These are phyloP conservation scores for Clarias macrocephalus DNA, from an alignment of 2,113 vertebrate genomes.

Conservation along the genomic window DNA sequence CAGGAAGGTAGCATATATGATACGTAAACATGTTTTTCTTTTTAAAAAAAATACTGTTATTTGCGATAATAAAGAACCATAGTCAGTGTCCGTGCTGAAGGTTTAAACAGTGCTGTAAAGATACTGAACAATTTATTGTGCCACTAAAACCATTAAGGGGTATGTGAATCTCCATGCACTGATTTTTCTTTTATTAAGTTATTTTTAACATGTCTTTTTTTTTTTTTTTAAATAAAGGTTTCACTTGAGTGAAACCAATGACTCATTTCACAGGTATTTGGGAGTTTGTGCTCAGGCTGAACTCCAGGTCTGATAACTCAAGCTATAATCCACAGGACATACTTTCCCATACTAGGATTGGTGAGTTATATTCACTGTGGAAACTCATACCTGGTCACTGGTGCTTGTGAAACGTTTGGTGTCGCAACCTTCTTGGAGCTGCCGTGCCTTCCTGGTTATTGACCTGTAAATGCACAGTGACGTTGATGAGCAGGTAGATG, in stretches of 20 bases:
- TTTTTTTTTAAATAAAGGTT: not conserved
- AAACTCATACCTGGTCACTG: not conserved
- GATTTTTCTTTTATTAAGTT: not conserved
- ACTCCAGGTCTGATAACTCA: conserved; percentile 2
- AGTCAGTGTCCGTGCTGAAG: not conserved
- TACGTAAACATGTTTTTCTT: not conserved
- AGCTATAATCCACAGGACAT: not conserved
- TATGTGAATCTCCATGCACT: not conserved
- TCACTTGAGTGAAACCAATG: conserved; percentile 29
- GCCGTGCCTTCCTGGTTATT: conserved; percentile 14
- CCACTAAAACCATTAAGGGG: not conserved
- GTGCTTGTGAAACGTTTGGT: not conserved
- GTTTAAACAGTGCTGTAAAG: not conserved
- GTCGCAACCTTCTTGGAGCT: not conserved
- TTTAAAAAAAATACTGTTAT: not conserved
- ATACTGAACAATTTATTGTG: not conserved
- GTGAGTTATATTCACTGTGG: not conserved
- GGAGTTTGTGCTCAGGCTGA: not conserved
- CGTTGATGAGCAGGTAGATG: not conserved
- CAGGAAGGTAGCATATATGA: not conserved
- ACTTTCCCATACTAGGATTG: not conserved
- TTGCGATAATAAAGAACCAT: not conserved
- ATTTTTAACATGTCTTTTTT: too few species aligned
- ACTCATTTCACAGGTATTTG: conserved; percentile 36
- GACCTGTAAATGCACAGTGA: conserved; percentile 2